A percentile compares a stretch with the other conserved stretches of the same genome.
Conservation (phyloP, 2,888 invertebrate genomes). For the Thera britannica region DNA sequence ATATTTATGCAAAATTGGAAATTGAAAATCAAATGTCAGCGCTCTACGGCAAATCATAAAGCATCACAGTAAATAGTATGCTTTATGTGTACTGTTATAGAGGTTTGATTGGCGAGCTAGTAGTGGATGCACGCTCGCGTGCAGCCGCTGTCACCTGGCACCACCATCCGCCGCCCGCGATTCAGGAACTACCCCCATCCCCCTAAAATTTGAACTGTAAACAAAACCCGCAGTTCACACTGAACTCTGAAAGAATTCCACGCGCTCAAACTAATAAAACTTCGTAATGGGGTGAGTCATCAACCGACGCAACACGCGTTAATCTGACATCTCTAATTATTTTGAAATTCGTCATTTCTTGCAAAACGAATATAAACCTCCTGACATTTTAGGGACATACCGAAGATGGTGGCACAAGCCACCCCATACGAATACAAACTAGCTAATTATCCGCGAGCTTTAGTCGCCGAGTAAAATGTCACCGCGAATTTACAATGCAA, state of each 20-base stretch:
- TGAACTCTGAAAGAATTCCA: constrained; percentile 47
- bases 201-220: constrained; percentile 63
- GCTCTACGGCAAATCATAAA: constrained; percentile 45
- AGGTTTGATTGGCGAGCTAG: constrained; percentile 60
- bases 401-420: constrained; percentile 57
- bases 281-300: constrained; percentile 50
- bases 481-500: constrained; percentile 83
- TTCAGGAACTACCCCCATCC: constrained; percentile 73
- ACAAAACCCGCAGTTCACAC: constrained; percentile 61
- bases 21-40: constrained; percentile 54
- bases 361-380: constrained; percentile 47
- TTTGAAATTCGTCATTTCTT: constrained; percentile 39
- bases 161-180: constrained; percentile 69
- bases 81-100: constrained; percentile 58
- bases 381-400: constrained; percentile 69
- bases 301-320: constrained; percentile 52
- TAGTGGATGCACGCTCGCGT: constrained; percentile 77
- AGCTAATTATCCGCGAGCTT: constrained; percentile 83
- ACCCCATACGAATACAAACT: constrained; percentile 79
- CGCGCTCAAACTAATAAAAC: constrained; percentile 53
- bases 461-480: constrained; percentile 72
- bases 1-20: constrained; percentile 52
- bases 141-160: constrained; percentile 81
- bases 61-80: constrained; percentile 55
- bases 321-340: constrained; percentile 57